A percentile compares a stretch with the other conserved stretches of the same genome.
These are phyloP conservation scores for Ptilonorhynchus violaceus DNA, from an alignment of 2,113 vertebrate species.

Conservation along the genomic window DNA sequence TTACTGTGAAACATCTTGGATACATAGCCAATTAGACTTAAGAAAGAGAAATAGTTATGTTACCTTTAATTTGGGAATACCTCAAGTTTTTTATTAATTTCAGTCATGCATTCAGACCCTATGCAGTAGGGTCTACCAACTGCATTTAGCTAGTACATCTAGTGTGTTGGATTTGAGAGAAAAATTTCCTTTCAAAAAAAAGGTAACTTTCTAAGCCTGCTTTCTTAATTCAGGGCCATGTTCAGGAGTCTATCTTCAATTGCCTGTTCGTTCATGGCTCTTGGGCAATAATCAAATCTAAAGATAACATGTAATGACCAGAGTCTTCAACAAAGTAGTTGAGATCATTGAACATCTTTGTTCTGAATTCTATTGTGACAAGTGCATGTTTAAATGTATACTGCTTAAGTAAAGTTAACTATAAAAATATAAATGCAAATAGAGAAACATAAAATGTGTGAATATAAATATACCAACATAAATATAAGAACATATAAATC, in stretches of 20 bases:
- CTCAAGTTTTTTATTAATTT: background rate
- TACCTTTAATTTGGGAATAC: background rate
- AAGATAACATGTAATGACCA: background rate
- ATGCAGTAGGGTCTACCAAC: background rate
- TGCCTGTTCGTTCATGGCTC: background rate
- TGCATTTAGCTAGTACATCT: background rate
- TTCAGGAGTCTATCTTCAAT: background rate
- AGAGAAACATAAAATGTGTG: background rate
- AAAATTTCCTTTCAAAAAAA: background rate
- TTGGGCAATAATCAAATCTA: background rate
- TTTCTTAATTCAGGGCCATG: background rate
- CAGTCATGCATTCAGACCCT: background rate
- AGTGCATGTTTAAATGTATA: background rate
- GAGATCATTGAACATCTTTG: background rate
- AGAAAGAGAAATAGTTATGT: background rate
- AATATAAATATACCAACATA: background rate
- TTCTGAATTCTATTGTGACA: background rate
- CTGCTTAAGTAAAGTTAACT: background rate
- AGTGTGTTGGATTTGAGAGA: background rate
- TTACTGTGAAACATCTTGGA: background rate
- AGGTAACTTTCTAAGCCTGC: background rate
- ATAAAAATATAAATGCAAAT: background rate
- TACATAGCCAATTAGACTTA: background rate
- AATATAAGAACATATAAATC: background rate
- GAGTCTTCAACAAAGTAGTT: background rate